phyloP scores from a whole-genome alignment of 2,888 invertebrate genomes.

The Syrista parreyssii region DNA sequence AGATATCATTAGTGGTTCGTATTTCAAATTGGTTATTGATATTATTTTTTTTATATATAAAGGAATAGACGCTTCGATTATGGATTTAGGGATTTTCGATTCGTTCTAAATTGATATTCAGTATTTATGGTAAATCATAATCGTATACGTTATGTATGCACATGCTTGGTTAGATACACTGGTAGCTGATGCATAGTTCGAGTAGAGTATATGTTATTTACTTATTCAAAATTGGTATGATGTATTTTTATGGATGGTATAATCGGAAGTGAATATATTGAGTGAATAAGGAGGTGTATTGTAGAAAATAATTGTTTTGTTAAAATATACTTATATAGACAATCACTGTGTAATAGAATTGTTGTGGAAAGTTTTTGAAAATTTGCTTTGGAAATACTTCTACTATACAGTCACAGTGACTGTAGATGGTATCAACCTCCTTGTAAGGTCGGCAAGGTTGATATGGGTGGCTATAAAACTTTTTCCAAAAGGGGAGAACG shows the following conservation, averaged over 20 bases:
- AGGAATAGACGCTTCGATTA: not conserved
- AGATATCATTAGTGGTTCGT: not conserved
- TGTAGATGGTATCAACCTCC: not conserved
- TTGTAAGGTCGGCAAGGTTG: not conserved
- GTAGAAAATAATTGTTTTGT: not conserved
- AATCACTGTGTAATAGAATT: not conserved
- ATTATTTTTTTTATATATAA: not conserved
- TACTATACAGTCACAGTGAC: too few relatives aligned
- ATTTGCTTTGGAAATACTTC: too few relatives aligned
- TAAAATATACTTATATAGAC: not conserved
- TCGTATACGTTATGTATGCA: not conserved
- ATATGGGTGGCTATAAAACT: not conserved
- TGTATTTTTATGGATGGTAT: not conserved
- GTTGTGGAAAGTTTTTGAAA: too few relatives aligned
- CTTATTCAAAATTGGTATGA: not conserved
- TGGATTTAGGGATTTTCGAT: not conserved
- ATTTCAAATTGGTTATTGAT: not conserved
- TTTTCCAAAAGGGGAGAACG: not conserved
- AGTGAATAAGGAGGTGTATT: not conserved
- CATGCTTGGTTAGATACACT: not conserved
- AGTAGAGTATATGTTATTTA: not conserved
- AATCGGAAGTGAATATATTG: too few relatives aligned
- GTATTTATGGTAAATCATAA: not conserved
- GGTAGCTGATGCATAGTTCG: not conserved
- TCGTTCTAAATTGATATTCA: not conserved